These are phyloP conservation scores for Mormoops blainvillei DNA, from an alignment of 2,113 vertebrate species.

Conservation along the genomic window DNA sequence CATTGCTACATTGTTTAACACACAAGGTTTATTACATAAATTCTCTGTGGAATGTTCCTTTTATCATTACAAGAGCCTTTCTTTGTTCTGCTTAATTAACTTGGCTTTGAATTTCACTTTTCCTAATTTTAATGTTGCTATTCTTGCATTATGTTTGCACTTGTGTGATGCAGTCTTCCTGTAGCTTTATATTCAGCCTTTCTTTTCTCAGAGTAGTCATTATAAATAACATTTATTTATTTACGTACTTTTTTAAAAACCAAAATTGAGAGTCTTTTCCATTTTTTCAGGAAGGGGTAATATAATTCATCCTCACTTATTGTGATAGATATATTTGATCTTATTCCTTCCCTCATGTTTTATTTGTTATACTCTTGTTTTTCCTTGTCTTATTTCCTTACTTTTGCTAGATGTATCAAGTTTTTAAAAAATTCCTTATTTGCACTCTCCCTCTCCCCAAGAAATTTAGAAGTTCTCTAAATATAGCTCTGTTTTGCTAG, in stretches of 20 bases:
- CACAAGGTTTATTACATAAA: background rate
- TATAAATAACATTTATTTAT: background rate
- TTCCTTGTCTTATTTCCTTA: background rate
- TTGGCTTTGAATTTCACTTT: background rate
- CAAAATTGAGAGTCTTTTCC: background rate
- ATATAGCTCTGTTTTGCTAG: background rate
- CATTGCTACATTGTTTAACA: background rate
- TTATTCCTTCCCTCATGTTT: background rate
- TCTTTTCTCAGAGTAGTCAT: background rate
- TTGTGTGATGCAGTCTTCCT: background rate
- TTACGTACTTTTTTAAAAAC: background rate
- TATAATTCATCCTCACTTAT: background rate
- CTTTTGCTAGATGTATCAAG: background rate
- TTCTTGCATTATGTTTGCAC: background rate
- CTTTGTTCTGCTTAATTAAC: background rate
- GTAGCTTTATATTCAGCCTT: background rate
- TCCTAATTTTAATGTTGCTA: conserved; percentile 5
- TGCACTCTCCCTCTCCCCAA: background rate
- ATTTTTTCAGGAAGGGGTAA: background rate
- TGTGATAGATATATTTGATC: background rate
- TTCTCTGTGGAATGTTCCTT: background rate
- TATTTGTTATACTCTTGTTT: background rate
- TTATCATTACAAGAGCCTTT: conserved; percentile 1
- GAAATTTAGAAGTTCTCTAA: background rate
- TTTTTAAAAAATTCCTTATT: background rate